A percentile compares a stretch with the other conserved stretches of the same genome.
Conservation (phyloP, 2,113 vertebrate species). For the Petrocephalus zakoni region DNA sequence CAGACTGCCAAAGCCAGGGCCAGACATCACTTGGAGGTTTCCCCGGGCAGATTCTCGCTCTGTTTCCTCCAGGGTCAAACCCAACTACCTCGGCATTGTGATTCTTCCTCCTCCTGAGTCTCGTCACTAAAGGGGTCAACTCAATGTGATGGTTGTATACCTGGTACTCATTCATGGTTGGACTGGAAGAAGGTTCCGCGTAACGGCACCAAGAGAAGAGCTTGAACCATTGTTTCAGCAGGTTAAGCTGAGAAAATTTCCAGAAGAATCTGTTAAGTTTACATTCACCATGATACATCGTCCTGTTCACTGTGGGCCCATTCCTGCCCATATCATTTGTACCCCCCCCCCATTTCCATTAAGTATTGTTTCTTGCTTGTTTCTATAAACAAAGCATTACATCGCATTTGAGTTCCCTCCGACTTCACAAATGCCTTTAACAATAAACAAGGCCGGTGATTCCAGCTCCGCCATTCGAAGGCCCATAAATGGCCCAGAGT, state of each 20-base stretch:
- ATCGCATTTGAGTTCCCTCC: slow-evolving; percentile 16
- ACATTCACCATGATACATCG: slow-evolving; percentile 4
- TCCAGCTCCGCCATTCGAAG: slow-evolving; percentile 25
- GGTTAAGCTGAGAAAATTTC: not conserved
- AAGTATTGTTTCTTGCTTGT: not conserved
- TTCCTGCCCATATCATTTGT: not conserved
- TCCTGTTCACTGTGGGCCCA: not conserved
- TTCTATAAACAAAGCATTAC: slow-evolving; percentile 11
- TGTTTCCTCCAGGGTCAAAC: not conserved
- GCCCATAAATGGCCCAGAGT: slow-evolving; percentile 38
- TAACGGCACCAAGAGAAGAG: slow-evolving; percentile 28
- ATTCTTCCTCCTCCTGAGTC: not conserved
- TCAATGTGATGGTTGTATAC: slow-evolving; percentile 8
- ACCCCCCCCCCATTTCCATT: slow-evolving; percentile 14
- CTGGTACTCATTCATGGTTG: slow-evolving; percentile 26
- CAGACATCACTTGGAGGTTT: not conserved
- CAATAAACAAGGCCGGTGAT: slow-evolving; percentile 34
- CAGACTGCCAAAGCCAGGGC: not conserved
- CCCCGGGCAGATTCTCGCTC: not conserved
- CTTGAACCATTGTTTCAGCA: not conserved
- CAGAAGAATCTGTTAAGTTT: slow-evolving; percentile 7
- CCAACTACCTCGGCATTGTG: not conserved
- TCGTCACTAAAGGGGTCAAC: not conserved
- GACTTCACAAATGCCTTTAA: slow-evolving; percentile 29
- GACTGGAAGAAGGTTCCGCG: slow-evolving; percentile 30